Evolutionary conservation across 2,888 invertebrate genomes (phyloP).

Genomic region (Luffia ferchaultella): DNA sequence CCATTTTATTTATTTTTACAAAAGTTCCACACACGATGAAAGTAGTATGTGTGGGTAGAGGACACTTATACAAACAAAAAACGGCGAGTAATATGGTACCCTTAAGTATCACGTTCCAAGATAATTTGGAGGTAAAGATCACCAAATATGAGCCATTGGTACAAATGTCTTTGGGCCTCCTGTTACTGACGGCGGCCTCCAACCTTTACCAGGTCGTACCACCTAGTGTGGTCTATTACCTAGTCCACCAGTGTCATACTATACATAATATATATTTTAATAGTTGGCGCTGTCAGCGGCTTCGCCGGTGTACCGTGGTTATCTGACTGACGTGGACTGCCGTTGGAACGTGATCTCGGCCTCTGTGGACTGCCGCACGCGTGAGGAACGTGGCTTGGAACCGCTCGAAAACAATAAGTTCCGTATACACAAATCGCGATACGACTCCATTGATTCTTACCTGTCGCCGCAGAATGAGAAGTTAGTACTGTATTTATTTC

Average conservation of each 20-base stretch:
- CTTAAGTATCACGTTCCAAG: too few relatives aligned
- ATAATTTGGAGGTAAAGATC: too few relatives aligned
- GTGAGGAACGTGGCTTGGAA: conserved; percentile 86
- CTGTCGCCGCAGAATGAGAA: conserved; percentile 87
- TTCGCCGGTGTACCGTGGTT: conserved; percentile 93
- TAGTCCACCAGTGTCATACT: background rate
- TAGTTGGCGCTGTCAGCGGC: conserved; percentile 96
- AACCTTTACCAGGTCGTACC: too few relatives aligned
- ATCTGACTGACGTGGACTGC: conserved; percentile 94
- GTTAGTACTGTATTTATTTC: conserved; percentile 27
- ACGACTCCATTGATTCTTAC: conserved; percentile 98
- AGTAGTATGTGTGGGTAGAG: too few relatives aligned
- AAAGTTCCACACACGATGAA: too few relatives aligned
- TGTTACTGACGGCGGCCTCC: too few relatives aligned
- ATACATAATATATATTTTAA: conserved; percentile 15
- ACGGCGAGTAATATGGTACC: too few relatives aligned
- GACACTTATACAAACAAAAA: too few relatives aligned
- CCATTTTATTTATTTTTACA: too few relatives aligned
- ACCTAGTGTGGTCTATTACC: background rate
- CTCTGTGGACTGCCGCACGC: conserved; percentile 94
- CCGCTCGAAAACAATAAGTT: conserved; percentile 79
- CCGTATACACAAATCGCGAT: conserved; percentile 91
- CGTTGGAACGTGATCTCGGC: conserved; percentile 97
- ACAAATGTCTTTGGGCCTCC: too few relatives aligned
- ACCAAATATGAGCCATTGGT: too few relatives aligned